These are phyloP conservation scores for sheep (Ovis aries) DNA, from an alignment of 2,113 vertebrate species.

Conservation along the genomic window ARS-UI_Ramb_v3.0 NC_056055.1:214300001-214300500, in stretches of 20 bases:
- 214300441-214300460: slow-evolving; percentile 17
- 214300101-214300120: neutral
- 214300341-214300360: neutral
- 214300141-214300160: neutral
- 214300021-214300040: neutral
- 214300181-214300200: neutral
- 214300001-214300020: neutral
- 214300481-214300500: slow-evolving; percentile 7
- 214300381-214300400: neutral
- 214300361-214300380: neutral
- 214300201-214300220: neutral
- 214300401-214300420: neutral
- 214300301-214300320: slow-evolving; percentile 15
- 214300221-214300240: neutral
- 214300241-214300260: slow-evolving; percentile 2
- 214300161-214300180: neutral
- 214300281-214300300: neutral
- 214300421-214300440: neutral
- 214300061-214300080: neutral
- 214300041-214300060: neutral
- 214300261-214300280: neutral
- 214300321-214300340: neutral
- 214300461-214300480: neutral
- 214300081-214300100: neutral
- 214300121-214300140: neutral